Base-by-base conservation (phyloP, 2,113 vertebrate species). In the Dasyprocta punctata region DNA sequence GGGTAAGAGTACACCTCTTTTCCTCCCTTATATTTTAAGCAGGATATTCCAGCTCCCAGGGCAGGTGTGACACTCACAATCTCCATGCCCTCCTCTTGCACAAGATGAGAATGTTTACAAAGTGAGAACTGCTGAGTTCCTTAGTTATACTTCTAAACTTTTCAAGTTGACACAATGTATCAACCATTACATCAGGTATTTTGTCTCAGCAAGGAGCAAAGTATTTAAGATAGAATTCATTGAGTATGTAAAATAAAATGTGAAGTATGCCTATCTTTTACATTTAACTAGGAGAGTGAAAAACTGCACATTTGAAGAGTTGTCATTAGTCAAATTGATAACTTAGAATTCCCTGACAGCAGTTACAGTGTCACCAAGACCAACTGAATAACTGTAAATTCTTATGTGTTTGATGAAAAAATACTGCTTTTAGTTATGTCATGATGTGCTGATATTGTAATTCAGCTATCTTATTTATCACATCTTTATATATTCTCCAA, bases 241-340 rank as follows among this genome's bases (percentile, higher is more conserved):
- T 49, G 89, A 98, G 36, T 84, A 80, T 78, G 58, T 86, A 78
- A 88, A 97, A 86, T 52, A 90, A 96, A 95, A 86, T 65, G 7
- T 44, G 16, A 95, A 97, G 65, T 94, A 92, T 95, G 65, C 89
- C 86, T 93, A 19, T 95, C 77, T 97, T 94, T 67, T 0, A 3
- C 97, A 90, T 97, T 95, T 94, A 95, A 97, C 97, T 94, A 93
- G 69, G 5, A 96, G 77, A 33, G 73, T 98, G 89, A 97, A 95
- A 97, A 98, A 60, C 84, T 77, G 13, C 28, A 41, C 90, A 41
- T 94, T 86, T 95, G 80, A 90, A 52, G 0, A 49, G 90, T 93
- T 96, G 98, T 92, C 91, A 91, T 88, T 92, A 88, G 2, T 97
- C 95, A 69, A 56, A 26, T 65, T 92, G 77, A 95, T 73, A 92